Conservation (phyloP, 2,113 vertebrate genomes). For the Bos taurus region ARS-UCD2.0 NC_037329.1:98725501-98726000, state of each 20-base stretch:
- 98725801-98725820: neutral
- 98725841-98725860: slow-evolving; percentile 39
- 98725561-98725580: slow-evolving; percentile 18
- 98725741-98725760: slow-evolving; percentile 41
- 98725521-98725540: slow-evolving; percentile 52
- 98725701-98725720: slow-evolving; percentile 46
- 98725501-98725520: slow-evolving; percentile 35
- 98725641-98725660: neutral
- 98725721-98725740: slow-evolving; percentile 13
- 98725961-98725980: slow-evolving; percentile 28
- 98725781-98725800: slow-evolving; percentile 4
- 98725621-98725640: neutral
- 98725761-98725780: slow-evolving; percentile 11
- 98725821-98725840: slow-evolving; percentile 58
- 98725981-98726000: slow-evolving; percentile 36
- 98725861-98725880: neutral
- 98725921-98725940: neutral
- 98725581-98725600: neutral
- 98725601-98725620: neutral
- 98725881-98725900: neutral
- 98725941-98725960: slow-evolving; percentile 29
- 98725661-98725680: neutral
- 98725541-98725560: slow-evolving; percentile 10
- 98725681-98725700: neutral
- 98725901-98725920: slow-evolving; percentile 45